A percentile compares a stretch with the other conserved stretches of the same genome.
Conservation (phyloP, 2,797 vertebrate genomes). For the Oophaga sylvatica region DNA sequence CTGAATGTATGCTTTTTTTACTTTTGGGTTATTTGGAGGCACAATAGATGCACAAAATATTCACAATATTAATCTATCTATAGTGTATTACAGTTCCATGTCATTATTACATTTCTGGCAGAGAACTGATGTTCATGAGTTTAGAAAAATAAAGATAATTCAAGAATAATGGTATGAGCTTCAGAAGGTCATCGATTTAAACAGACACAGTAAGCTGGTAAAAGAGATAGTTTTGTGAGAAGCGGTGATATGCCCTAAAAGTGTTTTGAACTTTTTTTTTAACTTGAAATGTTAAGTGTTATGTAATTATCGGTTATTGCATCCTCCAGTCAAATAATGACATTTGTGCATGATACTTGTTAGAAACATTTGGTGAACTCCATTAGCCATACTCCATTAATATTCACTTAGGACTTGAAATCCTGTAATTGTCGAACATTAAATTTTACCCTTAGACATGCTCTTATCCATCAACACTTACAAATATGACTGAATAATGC, state of each 20-base stretch:
- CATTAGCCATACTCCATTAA: conserved; percentile 49
- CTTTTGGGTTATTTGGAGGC: neutral
- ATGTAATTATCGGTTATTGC: conserved; percentile 38
- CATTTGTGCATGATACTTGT: conserved; percentile 34
- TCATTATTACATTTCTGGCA: neutral
- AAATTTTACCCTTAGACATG: conserved; percentile 24
- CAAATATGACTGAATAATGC: conserved; percentile 16
- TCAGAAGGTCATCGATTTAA: conserved; percentile 4
- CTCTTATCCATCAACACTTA: neutral
- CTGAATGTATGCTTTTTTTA: no score
- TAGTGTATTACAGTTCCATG: neutral
- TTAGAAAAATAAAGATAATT: conserved; percentile 18
- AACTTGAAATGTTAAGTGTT: neutral
- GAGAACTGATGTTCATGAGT: conserved; percentile 8
- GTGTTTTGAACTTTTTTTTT: conserved; percentile 17
- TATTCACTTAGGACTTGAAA: conserved; percentile 41
- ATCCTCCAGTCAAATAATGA: conserved; percentile 43
- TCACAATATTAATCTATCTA: neutral
- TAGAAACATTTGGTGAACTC: conserved; percentile 43
- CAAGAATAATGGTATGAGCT: neutral
- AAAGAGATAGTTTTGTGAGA: conserved; percentile 17
- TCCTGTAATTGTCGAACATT: conserved; percentile 44
- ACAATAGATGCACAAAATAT: neutral
- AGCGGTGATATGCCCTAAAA: conserved; percentile 8
- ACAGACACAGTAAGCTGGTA: conserved; percentile 20